Conservation (phyloP, 2,113 vertebrate species). For the Cyanocitta stelleri region DNA sequence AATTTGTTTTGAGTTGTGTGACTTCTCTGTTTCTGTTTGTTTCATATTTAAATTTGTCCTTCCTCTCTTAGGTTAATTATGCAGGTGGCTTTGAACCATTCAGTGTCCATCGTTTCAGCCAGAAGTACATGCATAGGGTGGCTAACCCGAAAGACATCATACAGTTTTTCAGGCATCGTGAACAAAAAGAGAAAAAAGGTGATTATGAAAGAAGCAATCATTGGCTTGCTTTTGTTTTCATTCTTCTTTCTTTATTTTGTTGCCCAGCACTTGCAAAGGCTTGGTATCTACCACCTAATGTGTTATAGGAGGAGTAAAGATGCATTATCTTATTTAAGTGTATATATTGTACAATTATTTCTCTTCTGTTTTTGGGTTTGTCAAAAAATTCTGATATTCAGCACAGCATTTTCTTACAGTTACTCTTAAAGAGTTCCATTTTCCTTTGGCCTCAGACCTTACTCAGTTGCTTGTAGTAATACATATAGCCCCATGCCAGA, state of each 20-base stretch:
- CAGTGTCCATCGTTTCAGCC: slow-evolving; percentile 88
- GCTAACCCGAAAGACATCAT: slow-evolving; percentile 96
- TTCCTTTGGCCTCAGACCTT: background rate
- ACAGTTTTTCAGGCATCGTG: slow-evolving; percentile 86
- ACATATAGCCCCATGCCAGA: background rate
- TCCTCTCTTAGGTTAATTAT: slow-evolving; percentile 85
- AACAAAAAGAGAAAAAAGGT: slow-evolving; percentile 82
- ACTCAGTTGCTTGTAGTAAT: background rate
- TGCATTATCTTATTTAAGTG: background rate
- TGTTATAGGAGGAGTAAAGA: background rate
- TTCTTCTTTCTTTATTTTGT: background rate
- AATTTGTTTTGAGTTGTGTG: background rate
- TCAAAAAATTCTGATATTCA: background rate
- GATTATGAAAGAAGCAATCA: background rate
- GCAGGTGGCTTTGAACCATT: slow-evolving; percentile 93
- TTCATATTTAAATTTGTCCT: background rate
- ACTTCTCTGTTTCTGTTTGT: background rate
- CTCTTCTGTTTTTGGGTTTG: background rate
- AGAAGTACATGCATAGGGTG: slow-evolving; percentile 89
- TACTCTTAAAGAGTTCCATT: background rate
- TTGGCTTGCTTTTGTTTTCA: background rate
- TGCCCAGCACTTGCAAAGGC: background rate
- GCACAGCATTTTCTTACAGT: background rate
- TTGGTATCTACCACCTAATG: background rate
- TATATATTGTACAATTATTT: background rate